Conservation (phyloP, 2,797 vertebrate species). For the Gallinago solitaria region DNA sequence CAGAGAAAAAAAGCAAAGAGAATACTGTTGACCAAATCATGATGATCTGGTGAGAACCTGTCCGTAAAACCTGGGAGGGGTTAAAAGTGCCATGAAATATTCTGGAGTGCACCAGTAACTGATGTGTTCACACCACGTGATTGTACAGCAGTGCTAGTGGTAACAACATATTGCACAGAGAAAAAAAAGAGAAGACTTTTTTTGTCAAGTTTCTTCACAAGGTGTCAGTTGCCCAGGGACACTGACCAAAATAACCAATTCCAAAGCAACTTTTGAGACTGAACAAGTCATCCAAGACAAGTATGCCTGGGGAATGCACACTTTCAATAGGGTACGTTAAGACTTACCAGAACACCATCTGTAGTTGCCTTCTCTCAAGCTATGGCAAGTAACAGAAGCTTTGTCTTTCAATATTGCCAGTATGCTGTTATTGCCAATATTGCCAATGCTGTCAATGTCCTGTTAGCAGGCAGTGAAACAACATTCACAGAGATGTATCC, state of each 20-base stretch:
- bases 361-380: background rate
- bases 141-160: background rate
- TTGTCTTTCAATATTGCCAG: background rate
- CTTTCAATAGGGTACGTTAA: background rate
- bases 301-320: background rate
- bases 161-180: background rate
- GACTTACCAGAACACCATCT: background rate
- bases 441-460: background rate
- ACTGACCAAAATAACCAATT: background rate
- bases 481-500: background rate
- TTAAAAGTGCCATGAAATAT: background rate
- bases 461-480: background rate
- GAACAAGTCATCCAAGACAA: background rate
- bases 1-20: background rate
- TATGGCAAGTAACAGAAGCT: background rate
- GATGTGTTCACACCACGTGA: accelerated
- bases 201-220: background rate
- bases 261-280: background rate
- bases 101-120: background rate
- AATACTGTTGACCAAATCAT: background rate
- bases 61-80: background rate
- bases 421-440: background rate
- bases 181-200: background rate
- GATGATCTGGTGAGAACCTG: background rate
- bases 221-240: background rate